Conservation (phyloP, 2,888 invertebrate species). For the Drosophila setosimentum region DNA sequence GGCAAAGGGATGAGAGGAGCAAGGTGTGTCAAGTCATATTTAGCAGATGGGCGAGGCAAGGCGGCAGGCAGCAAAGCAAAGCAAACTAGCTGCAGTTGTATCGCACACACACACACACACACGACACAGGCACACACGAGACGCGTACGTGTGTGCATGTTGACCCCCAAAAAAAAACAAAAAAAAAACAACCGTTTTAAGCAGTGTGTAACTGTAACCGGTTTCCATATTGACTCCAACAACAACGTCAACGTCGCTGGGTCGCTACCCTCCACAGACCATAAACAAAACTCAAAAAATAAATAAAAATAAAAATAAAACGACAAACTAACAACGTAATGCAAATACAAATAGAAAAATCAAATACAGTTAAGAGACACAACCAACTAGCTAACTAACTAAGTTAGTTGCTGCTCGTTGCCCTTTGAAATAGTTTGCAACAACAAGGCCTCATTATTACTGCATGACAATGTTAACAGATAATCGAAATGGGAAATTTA, state of each 20-base stretch:
- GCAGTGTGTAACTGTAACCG: slow-evolving; percentile 70
- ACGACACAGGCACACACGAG: slow-evolving; percentile 7
- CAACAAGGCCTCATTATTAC: not conserved
- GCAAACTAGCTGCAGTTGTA: slow-evolving; percentile 21
- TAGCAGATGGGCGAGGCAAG: slow-evolving; percentile 1
- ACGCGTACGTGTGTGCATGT: slow-evolving; percentile 18
- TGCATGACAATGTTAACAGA: not conserved
- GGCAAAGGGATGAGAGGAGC: slow-evolving; percentile 1
- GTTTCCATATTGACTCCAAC: slow-evolving; percentile 52
- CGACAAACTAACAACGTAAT: slow-evolving; percentile 22
- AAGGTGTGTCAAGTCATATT: slow-evolving; percentile 34
- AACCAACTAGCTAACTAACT: slow-evolving; percentile 12
- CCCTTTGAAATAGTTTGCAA: slow-evolving; percentile 15
- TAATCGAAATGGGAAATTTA: not conserved
- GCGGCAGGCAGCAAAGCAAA: slow-evolving; percentile 16
- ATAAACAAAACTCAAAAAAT: slow-evolving; percentile 12
- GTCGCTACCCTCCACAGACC: slow-evolving; percentile 52
- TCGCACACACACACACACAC: slow-evolving; percentile 9
- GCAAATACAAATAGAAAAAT: slow-evolving; percentile 10
- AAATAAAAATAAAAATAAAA: slow-evolving; percentile 4
- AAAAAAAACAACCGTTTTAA: slow-evolving; percentile 21
- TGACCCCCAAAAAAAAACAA: slow-evolving; percentile 56
- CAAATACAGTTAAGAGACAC: slow-evolving; percentile 19
- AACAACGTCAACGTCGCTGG: slow-evolving; percentile 30
- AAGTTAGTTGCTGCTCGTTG: slow-evolving; percentile 4